Evolutionary conservation across 2,888 invertebrate species (phyloP), one percentile per base, ranked within the genome.

Genomic region (Sarcophaga rosellei): DNA sequence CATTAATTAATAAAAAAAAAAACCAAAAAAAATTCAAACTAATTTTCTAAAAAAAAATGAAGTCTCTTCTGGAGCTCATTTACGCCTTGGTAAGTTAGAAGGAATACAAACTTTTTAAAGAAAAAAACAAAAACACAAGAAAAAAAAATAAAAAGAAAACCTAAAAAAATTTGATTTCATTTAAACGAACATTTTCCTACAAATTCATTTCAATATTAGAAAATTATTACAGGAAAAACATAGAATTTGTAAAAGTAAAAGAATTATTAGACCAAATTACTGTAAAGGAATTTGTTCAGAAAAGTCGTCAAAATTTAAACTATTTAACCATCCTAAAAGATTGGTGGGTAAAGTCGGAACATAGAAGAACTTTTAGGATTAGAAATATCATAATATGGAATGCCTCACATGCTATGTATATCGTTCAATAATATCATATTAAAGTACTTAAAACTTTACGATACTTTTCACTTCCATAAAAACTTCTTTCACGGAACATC

Each of bases 21-120:
- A 65, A 89, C 87, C 79, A 88, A 85, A 88, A 87, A 76, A 81
- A 69, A 81, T 75, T 79, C 8, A 59, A 59, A 74, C 62, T 35
- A 68, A 76, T 57, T 61, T 59, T 73, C 59, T 72, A 15, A 17
- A 53, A 79, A 77, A 81, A 88, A 90, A 90, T 91, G 96, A 97
- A 98, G 98, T 97, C 97, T 97, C 96, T 98, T 98, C 97, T 98
- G 98, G 98, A 98, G 97, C 96, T 97, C 97, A 96, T 98, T 98
- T 97, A 97, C 97, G 96, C 97, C 97, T 96, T 97, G 98, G 98
- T 98, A 98, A 98, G 98, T 98, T 94, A 94, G 94, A 90, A 89
- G 89, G 87, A 88, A 87, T 87, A 88, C 84, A 61, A 73, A 72
- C 65, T 35, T 35, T 35, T 35, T 35, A 35, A 35, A 10, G 35